These are phyloP conservation scores for Scelioninae gen. 2 DNA, from an alignment of 2,888 invertebrate genomes.

Conservation along the genomic window DNA sequence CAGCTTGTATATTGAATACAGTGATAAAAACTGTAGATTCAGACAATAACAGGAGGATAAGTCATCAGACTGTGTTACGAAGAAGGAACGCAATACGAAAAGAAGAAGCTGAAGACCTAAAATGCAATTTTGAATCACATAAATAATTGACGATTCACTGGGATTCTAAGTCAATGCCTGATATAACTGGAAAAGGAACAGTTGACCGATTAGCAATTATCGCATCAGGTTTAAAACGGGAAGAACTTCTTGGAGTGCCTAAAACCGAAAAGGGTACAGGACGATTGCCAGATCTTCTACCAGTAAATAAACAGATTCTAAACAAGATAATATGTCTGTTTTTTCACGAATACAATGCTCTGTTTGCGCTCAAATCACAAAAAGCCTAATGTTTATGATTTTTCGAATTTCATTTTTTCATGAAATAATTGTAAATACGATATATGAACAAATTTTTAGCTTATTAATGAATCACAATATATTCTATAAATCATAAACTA, in stretches of 20 bases:
- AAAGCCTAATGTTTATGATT: too few species aligned
- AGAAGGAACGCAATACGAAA: neutral
- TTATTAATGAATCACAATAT: too few species aligned
- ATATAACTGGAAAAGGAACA: constrained; percentile 30
- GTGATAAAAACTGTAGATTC: neutral
- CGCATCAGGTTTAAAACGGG: constrained; percentile 28
- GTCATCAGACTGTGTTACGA: neutral
- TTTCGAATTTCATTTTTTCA: too few species aligned
- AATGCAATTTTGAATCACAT: neutral
- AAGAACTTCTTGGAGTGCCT: constrained; percentile 57
- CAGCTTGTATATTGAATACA: constrained; percentile 4
- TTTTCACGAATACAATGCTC: too few species aligned
- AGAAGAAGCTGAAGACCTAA: neutral
- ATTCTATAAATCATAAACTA: too few species aligned
- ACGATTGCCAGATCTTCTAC: constrained; percentile 48
- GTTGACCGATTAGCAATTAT: constrained; percentile 51
- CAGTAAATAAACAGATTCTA: too few species aligned
- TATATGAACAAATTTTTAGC: too few species aligned
- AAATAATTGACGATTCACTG: neutral
- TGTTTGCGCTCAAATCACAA: too few species aligned
- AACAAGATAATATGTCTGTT: too few species aligned
- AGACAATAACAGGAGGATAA: neutral
- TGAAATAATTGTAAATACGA: too few species aligned
- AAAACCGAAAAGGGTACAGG: constrained; percentile 44
- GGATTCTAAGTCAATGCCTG: constrained; percentile 39